These are phyloP conservation scores for Holotrichia oblita DNA, from an alignment of 1,140 invertebrate genomes.

Conservation along the genomic window DNA sequence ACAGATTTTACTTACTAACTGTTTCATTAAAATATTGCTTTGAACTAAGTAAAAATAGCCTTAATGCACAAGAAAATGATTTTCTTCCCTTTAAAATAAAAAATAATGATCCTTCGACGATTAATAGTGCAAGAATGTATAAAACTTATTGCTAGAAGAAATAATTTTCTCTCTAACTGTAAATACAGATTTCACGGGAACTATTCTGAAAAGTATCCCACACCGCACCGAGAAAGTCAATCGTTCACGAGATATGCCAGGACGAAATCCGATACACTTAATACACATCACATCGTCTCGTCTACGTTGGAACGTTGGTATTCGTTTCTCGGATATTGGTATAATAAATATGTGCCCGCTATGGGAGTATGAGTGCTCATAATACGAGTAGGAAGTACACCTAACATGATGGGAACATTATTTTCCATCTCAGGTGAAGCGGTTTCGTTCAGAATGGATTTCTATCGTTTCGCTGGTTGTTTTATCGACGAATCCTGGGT, in stretches of 20 bases:
- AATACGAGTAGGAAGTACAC: slow-evolving; percentile 21
- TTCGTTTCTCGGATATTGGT: background rate
- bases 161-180: too few species aligned
- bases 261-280: slow-evolving; percentile 4
- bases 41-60: too few species aligned
- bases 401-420: slow-evolving; percentile 22
- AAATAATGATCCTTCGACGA: too few species aligned
- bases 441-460: background rate
- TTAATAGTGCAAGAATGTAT: too few species aligned
- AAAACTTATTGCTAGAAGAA: too few species aligned
- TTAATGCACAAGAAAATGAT: too few species aligned
- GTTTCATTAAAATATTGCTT: too few species aligned
- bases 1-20: too few species aligned
- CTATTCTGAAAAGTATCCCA: background rate
- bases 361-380: background rate
- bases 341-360: background rate
- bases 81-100: too few species aligned
- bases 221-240: slow-evolving; percentile 10
- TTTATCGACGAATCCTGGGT: background rate
- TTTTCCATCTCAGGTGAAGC: background rate
- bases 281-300: background rate
- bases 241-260: background rate
- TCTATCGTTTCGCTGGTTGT: background rate
- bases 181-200: background rate
- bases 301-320: background rate